phyloP scores from a whole-genome alignment of 2,888 invertebrate species.

The Heliconius hortense region DNA sequence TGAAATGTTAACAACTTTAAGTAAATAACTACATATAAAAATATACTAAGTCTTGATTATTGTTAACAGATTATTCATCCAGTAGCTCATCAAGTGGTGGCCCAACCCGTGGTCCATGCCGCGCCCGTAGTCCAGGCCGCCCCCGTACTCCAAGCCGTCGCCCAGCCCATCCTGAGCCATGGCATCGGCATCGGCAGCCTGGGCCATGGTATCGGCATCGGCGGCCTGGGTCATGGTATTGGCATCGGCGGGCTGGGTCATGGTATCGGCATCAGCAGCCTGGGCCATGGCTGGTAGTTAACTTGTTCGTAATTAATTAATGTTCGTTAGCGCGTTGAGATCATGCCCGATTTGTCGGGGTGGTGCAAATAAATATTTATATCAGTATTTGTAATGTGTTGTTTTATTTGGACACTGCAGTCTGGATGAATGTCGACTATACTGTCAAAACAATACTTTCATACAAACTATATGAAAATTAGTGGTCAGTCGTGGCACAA shows the following conservation, averaged over 20 bases:
- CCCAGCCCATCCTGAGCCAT: constrained; percentile 56
- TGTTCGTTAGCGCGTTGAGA: constrained; percentile 64
- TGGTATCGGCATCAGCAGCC: constrained; percentile 46
- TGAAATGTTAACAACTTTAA: no score
- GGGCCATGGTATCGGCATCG: constrained; percentile 47
- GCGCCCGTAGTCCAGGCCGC: constrained; percentile 57
- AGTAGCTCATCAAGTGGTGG: constrained; percentile 45
- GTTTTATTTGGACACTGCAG: constrained; percentile 38
- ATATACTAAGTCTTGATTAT: constrained; percentile 14
- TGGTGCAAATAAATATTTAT: constrained; percentile 63
- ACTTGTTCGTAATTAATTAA: constrained; percentile 53
- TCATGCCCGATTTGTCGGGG: constrained; percentile 64
- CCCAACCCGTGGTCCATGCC: constrained; percentile 46
- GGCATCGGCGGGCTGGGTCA: constrained; percentile 41
- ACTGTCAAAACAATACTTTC: no score
- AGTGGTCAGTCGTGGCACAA: no score
- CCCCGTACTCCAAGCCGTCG: constrained; percentile 48
- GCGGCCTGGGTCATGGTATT: constrained; percentile 59
- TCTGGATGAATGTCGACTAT: background rate
- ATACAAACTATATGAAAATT: no score
- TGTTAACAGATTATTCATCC: constrained; percentile 50
- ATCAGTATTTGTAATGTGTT: constrained; percentile 55
- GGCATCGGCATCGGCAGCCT: constrained; percentile 43
- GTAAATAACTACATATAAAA: no score
- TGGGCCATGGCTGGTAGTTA: constrained; percentile 71